Evolutionary conservation across 1,140 invertebrate species (phyloP).

Genomic region (Thereuonema tuberculata): DNA sequence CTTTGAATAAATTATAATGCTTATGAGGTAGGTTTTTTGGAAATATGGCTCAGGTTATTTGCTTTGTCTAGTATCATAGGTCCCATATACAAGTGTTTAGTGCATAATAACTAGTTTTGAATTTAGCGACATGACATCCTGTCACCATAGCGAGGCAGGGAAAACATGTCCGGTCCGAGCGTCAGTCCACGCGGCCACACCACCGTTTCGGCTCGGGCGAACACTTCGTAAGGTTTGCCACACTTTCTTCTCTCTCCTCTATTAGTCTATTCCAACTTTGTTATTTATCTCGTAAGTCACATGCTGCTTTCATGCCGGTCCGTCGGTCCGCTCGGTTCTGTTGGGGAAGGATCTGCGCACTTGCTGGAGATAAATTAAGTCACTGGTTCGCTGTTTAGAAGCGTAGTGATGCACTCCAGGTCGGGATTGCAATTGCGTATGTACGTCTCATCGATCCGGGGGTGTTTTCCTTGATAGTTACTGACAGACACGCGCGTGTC

Average conservation of each 20-base stretch:
- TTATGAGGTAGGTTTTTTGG: conserved; percentile 2
- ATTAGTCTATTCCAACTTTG: too few relatives aligned
- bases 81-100: neutral
- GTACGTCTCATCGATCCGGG: neutral
- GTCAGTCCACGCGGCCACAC: neutral
- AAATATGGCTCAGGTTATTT: neutral
- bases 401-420: too few relatives aligned
- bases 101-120: neutral
- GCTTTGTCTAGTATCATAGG: neutral
- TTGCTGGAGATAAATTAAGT: too few relatives aligned
- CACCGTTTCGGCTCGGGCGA: too few relatives aligned
- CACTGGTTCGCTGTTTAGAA: too few relatives aligned
- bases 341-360: too few relatives aligned
- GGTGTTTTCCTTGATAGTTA: neutral
- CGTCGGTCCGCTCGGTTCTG: neutral
- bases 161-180: too few relatives aligned
- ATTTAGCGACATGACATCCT: neutral
- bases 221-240: neutral
- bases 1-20: conserved; percentile 14
- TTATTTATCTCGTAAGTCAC: too few relatives aligned
- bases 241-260: neutral
- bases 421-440: neutral
- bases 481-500: neutral
- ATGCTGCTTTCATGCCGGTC: too few relatives aligned
- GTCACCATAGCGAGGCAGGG: neutral